Base-by-base conservation (phyloP, 2,888 invertebrate genomes). In the Cephus sareptanus region DNA sequence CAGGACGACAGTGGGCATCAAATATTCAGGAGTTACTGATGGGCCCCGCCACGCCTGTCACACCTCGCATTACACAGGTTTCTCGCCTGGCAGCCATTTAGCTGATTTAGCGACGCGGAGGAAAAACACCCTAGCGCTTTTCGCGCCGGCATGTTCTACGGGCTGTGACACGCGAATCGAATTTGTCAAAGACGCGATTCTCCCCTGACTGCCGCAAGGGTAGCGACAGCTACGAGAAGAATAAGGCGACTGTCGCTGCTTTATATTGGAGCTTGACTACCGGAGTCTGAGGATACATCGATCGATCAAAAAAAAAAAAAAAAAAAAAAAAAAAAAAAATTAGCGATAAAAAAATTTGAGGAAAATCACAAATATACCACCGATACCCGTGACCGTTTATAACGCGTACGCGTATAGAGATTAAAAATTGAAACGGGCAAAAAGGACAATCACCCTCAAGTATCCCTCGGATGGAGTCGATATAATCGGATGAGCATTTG, bases 131-230 rank as follows among this genome's bases (percentile, higher is more conserved):
- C 84, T 85, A 84, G 56, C 85, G 83, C 84, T 88, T 89, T 88
- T 87, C 77, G 78, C 85, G 85, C 84, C 85, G 80, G 78, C 85
- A 82, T 89, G 89, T 88, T 88, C 85, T 85, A 84, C 85, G 86
- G 84, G 82, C 85, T 86, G 84, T 89, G 89, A 88, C 88, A 89
- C 87, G 87, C 88, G 88, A 89, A 89, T 89, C 89, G 88, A 89
- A 89, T 89, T 89, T 89, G 88, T 89, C 88, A 89, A 88, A 89
- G 88, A 86, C 85, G 83, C 83, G 84, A 34, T 33, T 71, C 71
- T 71, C 23, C 56, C 33, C 31, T 31, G n/a, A 31, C 33, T 34
- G 33, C 56, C 23, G 23, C 56, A 56, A 56, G 56, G 56, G 56
- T 56, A 56, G 23, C 56, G 56, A 56, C 56, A 56, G 56, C 56